These are phyloP conservation scores for Polypedilum vanderplanki DNA, from an alignment of 1,140 invertebrate species.

Conservation along the genomic window DNA sequence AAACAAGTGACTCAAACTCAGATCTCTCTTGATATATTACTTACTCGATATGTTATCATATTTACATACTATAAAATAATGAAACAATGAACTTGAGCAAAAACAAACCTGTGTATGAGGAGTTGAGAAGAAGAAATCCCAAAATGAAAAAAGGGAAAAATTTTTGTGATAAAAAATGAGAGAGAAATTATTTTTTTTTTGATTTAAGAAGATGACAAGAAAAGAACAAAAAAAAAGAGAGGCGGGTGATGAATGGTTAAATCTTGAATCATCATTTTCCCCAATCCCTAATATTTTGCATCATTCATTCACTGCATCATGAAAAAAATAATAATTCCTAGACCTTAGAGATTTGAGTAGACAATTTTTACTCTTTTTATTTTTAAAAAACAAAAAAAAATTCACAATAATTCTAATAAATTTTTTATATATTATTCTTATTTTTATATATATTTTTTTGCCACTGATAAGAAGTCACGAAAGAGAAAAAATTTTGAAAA, in stretches of 20 bases:
- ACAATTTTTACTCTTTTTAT: background rate
- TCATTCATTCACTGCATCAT: constrained; percentile 28
- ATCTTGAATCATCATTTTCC: background rate
- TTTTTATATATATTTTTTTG: constrained; percentile 19
- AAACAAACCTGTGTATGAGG: too few species aligned
- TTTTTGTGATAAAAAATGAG: background rate
- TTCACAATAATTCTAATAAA: background rate
- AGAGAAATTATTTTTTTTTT: constrained; percentile 16
- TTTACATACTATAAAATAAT: too few species aligned
- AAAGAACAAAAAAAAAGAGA: background rate
- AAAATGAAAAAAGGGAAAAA: background rate
- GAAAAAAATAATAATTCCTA: background rate
- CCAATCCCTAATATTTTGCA: background rate
- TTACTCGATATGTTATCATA: too few species aligned
- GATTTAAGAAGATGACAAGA: background rate
- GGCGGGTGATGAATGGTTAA: background rate
- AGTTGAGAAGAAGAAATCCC: too few species aligned
- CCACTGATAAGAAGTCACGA: background rate
- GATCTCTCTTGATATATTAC: background rate
- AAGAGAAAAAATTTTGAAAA: background rate
- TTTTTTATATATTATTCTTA: constrained; percentile 7
- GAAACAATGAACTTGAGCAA: too few species aligned
- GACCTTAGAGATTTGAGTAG: constrained; percentile 30
- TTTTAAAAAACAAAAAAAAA: constrained; percentile 4
- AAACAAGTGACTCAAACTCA: background rate